These are phyloP conservation scores for Tetragnatha montana DNA, from an alignment of 2,888 invertebrate genomes.

Conservation along the genomic window DNA sequence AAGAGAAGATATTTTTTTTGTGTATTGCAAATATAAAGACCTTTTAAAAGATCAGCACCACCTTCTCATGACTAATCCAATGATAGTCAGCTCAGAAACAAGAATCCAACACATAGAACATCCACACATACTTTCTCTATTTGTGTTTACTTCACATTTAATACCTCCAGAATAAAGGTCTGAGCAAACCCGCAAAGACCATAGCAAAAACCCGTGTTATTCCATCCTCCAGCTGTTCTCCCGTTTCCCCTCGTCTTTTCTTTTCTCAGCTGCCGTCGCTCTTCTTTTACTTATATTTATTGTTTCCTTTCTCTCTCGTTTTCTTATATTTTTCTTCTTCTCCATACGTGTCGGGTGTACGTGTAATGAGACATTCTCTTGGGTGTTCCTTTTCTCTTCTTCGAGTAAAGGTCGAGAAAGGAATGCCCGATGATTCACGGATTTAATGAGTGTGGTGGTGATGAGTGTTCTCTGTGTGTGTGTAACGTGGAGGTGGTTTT, in stretches of 20 bases:
- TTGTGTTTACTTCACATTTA: background rate
- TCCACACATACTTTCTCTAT: background rate
- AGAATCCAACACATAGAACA: background rate
- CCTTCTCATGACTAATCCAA: no score
- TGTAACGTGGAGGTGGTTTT: background rate
- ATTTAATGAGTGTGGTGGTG: background rate
- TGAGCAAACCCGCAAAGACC: background rate
- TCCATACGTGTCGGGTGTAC: background rate
- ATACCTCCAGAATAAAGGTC: background rate
- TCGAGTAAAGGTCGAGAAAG: background rate
- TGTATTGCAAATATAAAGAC: no score
- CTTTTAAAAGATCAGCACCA: no score
- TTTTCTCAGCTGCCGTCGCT: background rate
- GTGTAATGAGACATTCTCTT: background rate
- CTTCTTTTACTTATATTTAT: background rate
- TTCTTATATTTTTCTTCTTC: conserved; percentile 1
- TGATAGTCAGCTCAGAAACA: no score
- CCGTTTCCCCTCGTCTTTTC: background rate
- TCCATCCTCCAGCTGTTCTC: background rate
- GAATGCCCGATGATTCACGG: background rate
- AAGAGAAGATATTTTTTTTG: no score
- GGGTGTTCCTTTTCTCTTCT: background rate
- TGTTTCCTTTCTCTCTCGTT: background rate
- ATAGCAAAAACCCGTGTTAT: background rate
- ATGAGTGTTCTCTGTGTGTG: background rate